A percentile compares a stretch with the other conserved stretches of the same genome.
These are phyloP conservation scores for Vipera latastei DNA, from an alignment of 2,797 vertebrate genomes.

Conservation along the genomic window DNA sequence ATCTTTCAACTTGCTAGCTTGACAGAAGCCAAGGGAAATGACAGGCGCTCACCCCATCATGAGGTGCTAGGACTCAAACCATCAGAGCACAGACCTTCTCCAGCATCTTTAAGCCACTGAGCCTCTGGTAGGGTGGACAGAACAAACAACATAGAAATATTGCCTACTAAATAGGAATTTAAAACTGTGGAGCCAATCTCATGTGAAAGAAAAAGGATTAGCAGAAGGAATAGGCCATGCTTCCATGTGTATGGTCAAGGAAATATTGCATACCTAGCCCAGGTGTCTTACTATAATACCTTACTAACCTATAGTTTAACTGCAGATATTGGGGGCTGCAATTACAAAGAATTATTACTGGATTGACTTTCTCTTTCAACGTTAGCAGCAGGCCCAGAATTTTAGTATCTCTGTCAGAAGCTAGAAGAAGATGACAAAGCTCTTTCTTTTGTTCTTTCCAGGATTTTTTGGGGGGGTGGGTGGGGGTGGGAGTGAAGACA, in stretches of 20 bases:
- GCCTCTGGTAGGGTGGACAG: background rate
- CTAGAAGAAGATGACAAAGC: background rate
- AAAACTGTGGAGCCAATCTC: background rate
- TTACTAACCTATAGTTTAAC: background rate
- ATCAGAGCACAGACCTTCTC: background rate
- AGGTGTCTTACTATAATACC: background rate
- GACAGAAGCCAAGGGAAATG: background rate
- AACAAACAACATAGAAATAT: background rate
- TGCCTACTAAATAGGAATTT: background rate
- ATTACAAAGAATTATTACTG: background rate
- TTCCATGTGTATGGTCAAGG: background rate
- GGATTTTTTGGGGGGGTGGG: rapidly evolving
- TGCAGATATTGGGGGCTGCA: background rate
- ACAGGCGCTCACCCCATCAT: background rate
- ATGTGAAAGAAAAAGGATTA: background rate
- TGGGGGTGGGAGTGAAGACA: background rate
- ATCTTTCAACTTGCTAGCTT: background rate
- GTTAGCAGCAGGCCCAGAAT: background rate
- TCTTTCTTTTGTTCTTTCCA: rapidly evolving
- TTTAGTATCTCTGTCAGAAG: background rate
- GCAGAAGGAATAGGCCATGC: background rate
- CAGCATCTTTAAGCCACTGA: background rate
- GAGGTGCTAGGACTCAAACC: background rate
- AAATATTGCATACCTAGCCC: background rate
- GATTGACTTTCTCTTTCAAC: background rate